Conservation (phyloP, 35 echinoderm and acorn worm genomes). For the Heliocidaris erythrogramma region DNA sequence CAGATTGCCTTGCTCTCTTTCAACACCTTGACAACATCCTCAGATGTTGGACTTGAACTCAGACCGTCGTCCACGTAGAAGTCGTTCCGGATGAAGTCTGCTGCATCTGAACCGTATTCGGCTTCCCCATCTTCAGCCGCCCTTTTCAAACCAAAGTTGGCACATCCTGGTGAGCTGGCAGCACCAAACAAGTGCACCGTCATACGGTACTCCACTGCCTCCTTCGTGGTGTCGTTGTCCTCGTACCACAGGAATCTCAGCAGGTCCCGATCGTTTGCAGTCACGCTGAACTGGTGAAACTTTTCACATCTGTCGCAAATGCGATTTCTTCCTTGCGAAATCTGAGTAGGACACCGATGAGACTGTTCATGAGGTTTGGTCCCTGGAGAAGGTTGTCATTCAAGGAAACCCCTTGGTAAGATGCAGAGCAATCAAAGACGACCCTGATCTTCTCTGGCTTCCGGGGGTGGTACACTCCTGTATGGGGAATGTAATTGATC, state of each 20-base stretch:
- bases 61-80: conserved; percentile 85
- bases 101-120: neutral
- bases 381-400: conserved; percentile 32
- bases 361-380: conserved; percentile 51
- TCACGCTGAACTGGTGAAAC: too few species aligned
- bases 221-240: too few species aligned
- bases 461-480: conserved; percentile 69
- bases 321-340: conserved; percentile 68
- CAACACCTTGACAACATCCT: conserved; percentile 30
- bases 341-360: conserved; percentile 55
- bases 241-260: too few species aligned
- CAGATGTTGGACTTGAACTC: conserved; percentile 38
- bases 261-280: too few species aligned
- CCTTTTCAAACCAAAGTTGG: conserved; percentile 51
- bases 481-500: conserved; percentile 52
- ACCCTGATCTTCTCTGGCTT: conserved; percentile 56
- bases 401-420: conserved; percentile 19
- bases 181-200: too few species aligned
- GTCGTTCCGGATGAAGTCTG: conserved; percentile 11
- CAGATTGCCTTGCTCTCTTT: neutral
- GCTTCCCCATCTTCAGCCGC: conserved; percentile 58
- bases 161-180: conserved; percentile 57
- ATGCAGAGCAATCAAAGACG: conserved; percentile 67
- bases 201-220: too few species aligned
- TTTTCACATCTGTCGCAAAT: too few species aligned